Percentiles rank a stretch among this genome's conserved stretches.
These are phyloP conservation scores for Globia sparganii DNA, from an alignment of 2,888 invertebrate species.

Conservation along the genomic window DNA sequence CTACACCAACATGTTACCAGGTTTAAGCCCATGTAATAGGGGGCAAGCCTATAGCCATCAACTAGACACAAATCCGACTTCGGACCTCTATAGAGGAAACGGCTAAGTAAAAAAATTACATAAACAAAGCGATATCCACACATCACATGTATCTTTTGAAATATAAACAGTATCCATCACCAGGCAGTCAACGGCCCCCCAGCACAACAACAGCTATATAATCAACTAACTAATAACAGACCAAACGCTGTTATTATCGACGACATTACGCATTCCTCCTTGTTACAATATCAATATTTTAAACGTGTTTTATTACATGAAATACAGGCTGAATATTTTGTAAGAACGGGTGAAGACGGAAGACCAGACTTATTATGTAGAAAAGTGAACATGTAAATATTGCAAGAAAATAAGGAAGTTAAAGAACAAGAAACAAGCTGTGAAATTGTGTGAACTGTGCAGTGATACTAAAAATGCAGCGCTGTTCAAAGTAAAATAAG, in stretches of 20 bases:
- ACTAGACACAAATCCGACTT: background rate
- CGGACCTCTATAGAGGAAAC: background rate
- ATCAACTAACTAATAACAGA: conserved; percentile 50
- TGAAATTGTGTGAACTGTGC: conserved; percentile 8
- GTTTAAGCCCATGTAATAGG: background rate
- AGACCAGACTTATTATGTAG: too few relatives aligned
- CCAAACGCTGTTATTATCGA: conserved; percentile 43
- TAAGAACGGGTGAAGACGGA: background rate
- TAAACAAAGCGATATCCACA: background rate
- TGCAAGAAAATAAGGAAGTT: background rate
- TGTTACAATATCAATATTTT: conserved; percentile 45
- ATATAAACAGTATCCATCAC: conserved; percentile 20
- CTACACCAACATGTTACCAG: too few relatives aligned
- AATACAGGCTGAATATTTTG: background rate
- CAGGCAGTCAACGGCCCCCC: conserved; percentile 12
- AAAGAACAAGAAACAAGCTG: conserved; percentile 5
- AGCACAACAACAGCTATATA: conserved; percentile 13
- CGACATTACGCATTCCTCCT: conserved; percentile 17
- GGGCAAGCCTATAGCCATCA: too few relatives aligned
- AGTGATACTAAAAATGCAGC: background rate
- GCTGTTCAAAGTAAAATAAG: conserved; percentile 3
- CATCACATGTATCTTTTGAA: conserved; percentile 19
- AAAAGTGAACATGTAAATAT: background rate
- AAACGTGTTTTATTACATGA: background rate
- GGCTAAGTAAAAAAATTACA: background rate